Evolutionary conservation across 2,797 vertebrate genomes (phyloP).

Genomic region (Otus scops): DNA sequence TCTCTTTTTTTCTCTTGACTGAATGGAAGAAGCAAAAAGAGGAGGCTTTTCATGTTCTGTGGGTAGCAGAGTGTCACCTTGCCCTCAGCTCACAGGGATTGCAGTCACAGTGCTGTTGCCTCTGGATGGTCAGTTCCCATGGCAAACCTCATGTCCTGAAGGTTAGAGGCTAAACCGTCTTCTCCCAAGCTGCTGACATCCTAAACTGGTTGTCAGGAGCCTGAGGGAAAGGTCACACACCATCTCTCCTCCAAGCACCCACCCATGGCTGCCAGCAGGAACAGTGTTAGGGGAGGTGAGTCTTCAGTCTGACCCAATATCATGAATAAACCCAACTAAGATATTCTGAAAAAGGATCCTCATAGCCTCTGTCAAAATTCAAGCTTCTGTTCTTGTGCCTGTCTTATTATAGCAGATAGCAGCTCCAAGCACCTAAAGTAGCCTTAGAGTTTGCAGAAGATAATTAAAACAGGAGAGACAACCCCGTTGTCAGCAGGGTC

Average conservation of each 20-base stretch:
- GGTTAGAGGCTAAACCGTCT: background rate
- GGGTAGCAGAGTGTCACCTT: background rate
- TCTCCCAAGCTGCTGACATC: background rate
- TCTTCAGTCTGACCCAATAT: background rate
- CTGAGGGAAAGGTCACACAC: background rate
- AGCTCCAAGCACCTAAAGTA: background rate
- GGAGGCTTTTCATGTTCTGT: background rate
- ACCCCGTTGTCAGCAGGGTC: background rate
- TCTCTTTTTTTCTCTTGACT: slow-evolving; percentile 10
- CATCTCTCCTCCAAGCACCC: background rate
- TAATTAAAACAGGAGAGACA: background rate
- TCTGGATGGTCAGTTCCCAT: background rate
- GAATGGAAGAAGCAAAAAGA: background rate
- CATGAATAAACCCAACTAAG: background rate
- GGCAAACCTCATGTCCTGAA: background rate
- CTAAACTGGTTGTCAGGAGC: background rate
- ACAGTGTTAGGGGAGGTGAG: background rate
- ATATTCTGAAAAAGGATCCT: background rate
- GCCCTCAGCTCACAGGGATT: background rate
- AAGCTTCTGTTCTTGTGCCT: background rate
- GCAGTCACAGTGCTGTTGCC: background rate
- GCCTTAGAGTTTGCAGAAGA: background rate
- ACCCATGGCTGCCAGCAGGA: background rate
- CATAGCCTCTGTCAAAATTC: background rate
- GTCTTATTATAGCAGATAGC: background rate